Base-by-base conservation (phyloP, 53 echinoderm and acorn worm genomes). In the Henricia sp. region DNA sequence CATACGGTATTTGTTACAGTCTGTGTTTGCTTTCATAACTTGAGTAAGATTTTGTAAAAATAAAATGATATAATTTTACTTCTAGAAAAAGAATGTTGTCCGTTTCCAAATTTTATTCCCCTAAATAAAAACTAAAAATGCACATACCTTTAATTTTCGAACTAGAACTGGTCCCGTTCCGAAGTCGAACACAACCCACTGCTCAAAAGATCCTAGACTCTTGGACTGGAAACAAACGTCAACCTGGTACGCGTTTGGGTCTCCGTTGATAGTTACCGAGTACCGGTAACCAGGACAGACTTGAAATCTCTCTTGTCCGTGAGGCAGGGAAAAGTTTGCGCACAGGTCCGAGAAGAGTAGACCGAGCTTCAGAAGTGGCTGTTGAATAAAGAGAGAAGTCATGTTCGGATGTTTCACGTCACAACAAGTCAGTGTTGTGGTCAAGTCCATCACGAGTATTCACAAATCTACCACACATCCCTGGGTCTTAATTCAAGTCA, bases 171-270 rank as follows among this genome's bases (percentile, higher is more conserved):
- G 77, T 43, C 62, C 48, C 2, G 56, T 72, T 26, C 90, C 93
- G 77, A 96, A 96, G 78, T 93, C 90, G 87, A 96, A 91, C 67
- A 92, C 90, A 25, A 96, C 88, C 93, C 90, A 92, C 88, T 96
- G 96, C 38, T 90, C 88, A 80, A 93, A 96, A 33, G 83, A 82
- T 14, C 96, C 96, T 28, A 84, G 69, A 32, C 34, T 64, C 2
- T 68, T 19, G 4, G 91, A 69, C 44, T 52, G 53, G 69, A 96
- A 96, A 9, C 52, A 84, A 11, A 96, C 89, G 3, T 85, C 33
- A 26, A 92, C 48, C 19, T 57, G 53, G 67, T 85, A 93, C 14
- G 70, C 69, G 19, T 63, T 42, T 0, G 16, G 14, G 50, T 30
- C 82, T n/a, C n/a, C n/a, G n/a, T n/a, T n/a, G n/a, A n/a, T n/a